Evolutionary conservation across 2,888 invertebrate genomes (phyloP).

Genomic region (Allophyes oxyacanthae): DNA sequence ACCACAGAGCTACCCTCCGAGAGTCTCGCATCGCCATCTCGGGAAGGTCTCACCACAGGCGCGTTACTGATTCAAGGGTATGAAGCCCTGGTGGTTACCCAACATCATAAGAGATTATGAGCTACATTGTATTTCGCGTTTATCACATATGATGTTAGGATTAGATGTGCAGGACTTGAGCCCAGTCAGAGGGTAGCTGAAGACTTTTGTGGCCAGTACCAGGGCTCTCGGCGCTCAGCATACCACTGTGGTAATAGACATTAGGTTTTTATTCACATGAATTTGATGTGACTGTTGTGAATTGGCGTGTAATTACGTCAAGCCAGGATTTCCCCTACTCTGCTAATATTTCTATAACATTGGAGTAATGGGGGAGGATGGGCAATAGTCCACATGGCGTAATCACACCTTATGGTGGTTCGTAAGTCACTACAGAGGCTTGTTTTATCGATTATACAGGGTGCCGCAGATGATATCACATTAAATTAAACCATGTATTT

Average conservation of each 20-base stretch:
- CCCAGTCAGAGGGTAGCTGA: conserved; percentile 77
- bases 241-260: conserved; percentile 76
- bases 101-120: conserved; percentile 65
- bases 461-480: no score
- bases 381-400: no score
- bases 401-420: no score
- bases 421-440: no score
- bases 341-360: no score
- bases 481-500: no score
- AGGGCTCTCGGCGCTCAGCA: conserved; percentile 68
- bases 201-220: conserved; percentile 76
- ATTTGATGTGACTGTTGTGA: neutral
- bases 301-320: no score
- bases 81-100: conserved; percentile 65
- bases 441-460: no score
- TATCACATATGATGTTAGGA: conserved; percentile 66
- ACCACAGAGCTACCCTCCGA: conserved; percentile 75
- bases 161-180: conserved; percentile 61
- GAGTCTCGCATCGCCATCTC: conserved; percentile 65
- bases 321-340: no score
- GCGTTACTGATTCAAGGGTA: conserved; percentile 18
- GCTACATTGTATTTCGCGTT: conserved; percentile 45
- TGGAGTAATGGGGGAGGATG: no score
- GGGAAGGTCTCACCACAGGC: conserved; percentile 62
- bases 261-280: conserved; percentile 40